Conservation (phyloP, 2,888 invertebrate species). For the Apodemia mormo region DNA sequence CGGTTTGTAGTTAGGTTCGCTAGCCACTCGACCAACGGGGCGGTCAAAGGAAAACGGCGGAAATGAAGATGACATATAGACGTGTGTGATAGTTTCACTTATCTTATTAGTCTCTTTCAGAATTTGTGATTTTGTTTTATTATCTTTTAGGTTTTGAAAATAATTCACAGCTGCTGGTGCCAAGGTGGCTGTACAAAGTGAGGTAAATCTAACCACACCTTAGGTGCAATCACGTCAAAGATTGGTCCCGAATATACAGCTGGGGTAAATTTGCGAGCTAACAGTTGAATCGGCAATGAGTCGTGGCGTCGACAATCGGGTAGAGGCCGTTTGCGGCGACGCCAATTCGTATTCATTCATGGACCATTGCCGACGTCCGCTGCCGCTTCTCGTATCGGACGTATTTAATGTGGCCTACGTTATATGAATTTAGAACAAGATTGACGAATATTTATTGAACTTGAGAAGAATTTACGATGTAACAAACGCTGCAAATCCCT, state of each 20-base stretch:
- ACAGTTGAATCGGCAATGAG: conserved; percentile 66
- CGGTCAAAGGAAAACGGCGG: too few relatives aligned
- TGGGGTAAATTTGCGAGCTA: conserved; percentile 58
- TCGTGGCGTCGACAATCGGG: conserved; percentile 74
- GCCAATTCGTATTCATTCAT: conserved; percentile 72
- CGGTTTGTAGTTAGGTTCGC: too few relatives aligned
- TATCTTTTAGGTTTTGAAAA: conserved; percentile 2
- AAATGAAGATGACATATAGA: too few relatives aligned
- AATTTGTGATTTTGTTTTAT: too few relatives aligned
- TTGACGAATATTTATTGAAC: not conserved
- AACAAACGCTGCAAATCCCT: not conserved
- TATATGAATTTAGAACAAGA: conserved; percentile 57
- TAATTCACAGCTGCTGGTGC: conserved; percentile 38
- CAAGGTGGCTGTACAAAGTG: conserved; percentile 31
- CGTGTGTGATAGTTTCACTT: too few relatives aligned
- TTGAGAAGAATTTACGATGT: not conserved
- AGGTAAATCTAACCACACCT: conserved; percentile 44
- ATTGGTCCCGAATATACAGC: conserved; percentile 54
- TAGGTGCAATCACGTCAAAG: conserved; percentile 45
- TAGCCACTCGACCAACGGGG: too few relatives aligned
- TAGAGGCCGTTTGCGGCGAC: conserved; percentile 69
- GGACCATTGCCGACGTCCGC: conserved; percentile 55
- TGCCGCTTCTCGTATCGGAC: conserved; percentile 39
- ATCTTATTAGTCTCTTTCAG: too few relatives aligned
- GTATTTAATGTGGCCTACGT: conserved; percentile 52